Base-by-base conservation (phyloP, 2,113 vertebrate species). In the Cromileptes altivelis region DNA sequence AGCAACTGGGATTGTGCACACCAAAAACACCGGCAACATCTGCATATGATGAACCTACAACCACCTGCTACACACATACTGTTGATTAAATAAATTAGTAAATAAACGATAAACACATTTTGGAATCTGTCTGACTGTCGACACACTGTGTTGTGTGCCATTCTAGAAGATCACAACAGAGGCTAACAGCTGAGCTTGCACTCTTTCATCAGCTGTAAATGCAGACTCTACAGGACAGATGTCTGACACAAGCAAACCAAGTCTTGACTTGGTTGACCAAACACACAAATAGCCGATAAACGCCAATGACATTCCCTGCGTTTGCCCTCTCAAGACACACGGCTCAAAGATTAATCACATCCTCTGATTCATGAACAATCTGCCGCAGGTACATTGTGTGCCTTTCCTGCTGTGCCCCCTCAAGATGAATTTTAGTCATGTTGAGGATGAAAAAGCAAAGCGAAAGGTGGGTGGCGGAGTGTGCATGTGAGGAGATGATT, bases 331-430 rank as follows among this genome's bases (percentile, higher is more conserved):
- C 8, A 55, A 62, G n/a, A 55, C 14, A 25, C 4, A 6, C 0
- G 1, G 14, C 12, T 52, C 60, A 55, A 47, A 78, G 53, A 73
- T 63, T 14, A 78, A 62, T 72, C 62, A 63, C 74, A 78, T 65
- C 37, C 18, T 74, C 12, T 49, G 49, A 70, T 61, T 67, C 21
- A 53, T 50, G 23, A 62, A n/a, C 19, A 68, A 45, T 75, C 64
- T 64, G 27, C 69, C 18, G 64, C 58, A 27, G 75, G 76, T 77
- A 90, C 86, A 93, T 47, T 6, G 42, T 85, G 89, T 82, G 57
- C 75, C 25, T 67, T 78, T 21, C 61, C 64, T 80, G 37, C 68
- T 80, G 70, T 70, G 58, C 27, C 55, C 68, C 60, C 63, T 19
- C 33, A 40, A 63, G 57, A 60, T 78, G 60, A 49, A 70, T 69